Evolutionary conservation across 37 sponge, comb jelly and placozoan genomes (phyloP).

Genomic region (Tethya wilhelma): DNA sequence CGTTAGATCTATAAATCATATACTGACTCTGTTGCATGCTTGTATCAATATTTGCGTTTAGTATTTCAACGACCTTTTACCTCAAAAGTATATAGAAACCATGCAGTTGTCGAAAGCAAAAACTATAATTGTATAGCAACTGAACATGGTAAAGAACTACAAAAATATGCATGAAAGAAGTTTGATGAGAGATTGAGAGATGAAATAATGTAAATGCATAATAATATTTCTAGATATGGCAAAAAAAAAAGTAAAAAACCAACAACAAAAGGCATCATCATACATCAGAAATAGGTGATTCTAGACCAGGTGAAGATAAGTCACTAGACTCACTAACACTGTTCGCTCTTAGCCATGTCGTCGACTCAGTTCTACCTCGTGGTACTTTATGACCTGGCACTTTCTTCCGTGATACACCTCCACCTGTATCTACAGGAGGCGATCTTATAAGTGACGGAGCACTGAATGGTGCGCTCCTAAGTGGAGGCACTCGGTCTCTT

Average conservation of each 20-base stretch:
- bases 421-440: not conserved
- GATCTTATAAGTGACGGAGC: not conserved
- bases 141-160: too few relatives aligned
- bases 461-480: not conserved
- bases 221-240: too few relatives aligned
- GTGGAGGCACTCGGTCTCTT: conserved; percentile 2
- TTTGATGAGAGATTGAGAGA: too few relatives aligned
- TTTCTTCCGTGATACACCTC: conserved; percentile 4
- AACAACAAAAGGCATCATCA: not conserved
- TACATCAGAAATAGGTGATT: conserved; percentile 42
- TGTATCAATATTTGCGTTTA: too few relatives aligned
- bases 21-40: too few relatives aligned
- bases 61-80: too few relatives aligned
- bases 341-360: conserved; percentile 47
- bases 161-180: too few relatives aligned
- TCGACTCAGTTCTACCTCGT: conserved; percentile 52
- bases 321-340: conserved; percentile 30
- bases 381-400: conserved; percentile 22
- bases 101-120: too few relatives aligned
- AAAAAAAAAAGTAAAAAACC: too few relatives aligned
- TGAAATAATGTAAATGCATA: too few relatives aligned
- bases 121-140: too few relatives aligned
- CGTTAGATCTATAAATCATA: not conserved
- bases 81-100: too few relatives aligned
- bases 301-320: conserved; percentile 17